A percentile compares a stretch with the other conserved stretches of the same genome.
These are phyloP conservation scores for Barnardius zonarius DNA, from an alignment of 2,113 vertebrate species.

Conservation along the genomic window DNA sequence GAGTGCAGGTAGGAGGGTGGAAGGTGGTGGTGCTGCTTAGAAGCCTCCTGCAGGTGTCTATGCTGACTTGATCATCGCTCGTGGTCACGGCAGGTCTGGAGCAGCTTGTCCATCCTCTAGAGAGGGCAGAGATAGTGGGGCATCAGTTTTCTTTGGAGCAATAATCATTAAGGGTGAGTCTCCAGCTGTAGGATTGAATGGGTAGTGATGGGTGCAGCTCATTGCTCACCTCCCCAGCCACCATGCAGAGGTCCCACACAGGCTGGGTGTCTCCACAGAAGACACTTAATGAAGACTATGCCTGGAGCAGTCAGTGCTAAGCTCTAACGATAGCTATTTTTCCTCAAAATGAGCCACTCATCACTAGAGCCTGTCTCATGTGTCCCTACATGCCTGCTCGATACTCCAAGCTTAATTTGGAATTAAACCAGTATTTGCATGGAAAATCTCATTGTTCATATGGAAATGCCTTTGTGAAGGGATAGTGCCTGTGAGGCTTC, in stretches of 20 bases:
- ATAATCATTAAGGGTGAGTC: neutral
- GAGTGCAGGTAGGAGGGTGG: neutral
- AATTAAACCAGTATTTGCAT: neutral
- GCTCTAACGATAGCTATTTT: neutral
- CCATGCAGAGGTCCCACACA: accelerated
- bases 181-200: neutral
- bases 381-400: neutral
- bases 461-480: neutral
- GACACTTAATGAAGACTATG: neutral
- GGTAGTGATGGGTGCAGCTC: neutral
- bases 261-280: neutral
- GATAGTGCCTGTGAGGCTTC: neutral
- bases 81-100: neutral
- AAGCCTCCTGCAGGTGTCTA: neutral
- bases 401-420: neutral
- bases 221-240: neutral
- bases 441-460: neutral
- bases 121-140: neutral
- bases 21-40: neutral
- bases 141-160: neutral
- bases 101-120: neutral
- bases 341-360: neutral
- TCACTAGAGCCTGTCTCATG: neutral
- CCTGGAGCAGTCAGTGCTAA: neutral
- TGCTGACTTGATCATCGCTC: accelerated